phyloP scores from a whole-genome alignment of 2,888 invertebrate species.

The Oscheius myriophilus region DNA sequence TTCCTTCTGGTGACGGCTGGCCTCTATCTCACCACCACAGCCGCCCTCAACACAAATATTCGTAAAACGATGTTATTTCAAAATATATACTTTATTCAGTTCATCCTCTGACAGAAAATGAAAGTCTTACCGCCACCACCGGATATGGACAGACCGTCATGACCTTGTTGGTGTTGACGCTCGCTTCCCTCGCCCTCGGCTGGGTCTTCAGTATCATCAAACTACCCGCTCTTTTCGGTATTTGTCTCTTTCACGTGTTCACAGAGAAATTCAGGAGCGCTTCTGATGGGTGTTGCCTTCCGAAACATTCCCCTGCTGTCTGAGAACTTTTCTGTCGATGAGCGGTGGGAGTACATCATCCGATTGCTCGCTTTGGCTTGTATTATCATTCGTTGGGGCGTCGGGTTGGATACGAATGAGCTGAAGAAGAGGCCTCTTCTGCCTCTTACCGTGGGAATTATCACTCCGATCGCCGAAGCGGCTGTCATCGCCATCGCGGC shows the following conservation, averaged over 20 bases:
- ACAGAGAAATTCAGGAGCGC: constrained; percentile 12
- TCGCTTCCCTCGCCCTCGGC: constrained; percentile 31
- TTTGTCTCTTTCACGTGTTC: neutral
- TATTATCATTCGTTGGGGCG: constrained; percentile 31
- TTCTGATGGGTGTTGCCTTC: constrained; percentile 30
- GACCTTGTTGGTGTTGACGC: constrained; percentile 16
- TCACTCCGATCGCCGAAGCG: constrained; percentile 23
- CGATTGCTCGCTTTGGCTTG: constrained; percentile 24
- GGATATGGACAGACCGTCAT: constrained; percentile 18
- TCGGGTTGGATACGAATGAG: constrained; percentile 22
- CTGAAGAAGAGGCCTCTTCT: constrained; percentile 22
- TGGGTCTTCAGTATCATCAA: constrained; percentile 29
- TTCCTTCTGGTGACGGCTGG: constrained; percentile 13
- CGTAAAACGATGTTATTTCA: neutral
- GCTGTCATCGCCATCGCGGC: constrained; percentile 23
- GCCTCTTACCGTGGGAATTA: constrained; percentile 23
- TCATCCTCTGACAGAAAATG: constrained; percentile 22
- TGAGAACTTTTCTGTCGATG: constrained; percentile 25
- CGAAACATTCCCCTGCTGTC: constrained; percentile 29
- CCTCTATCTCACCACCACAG: constrained; percentile 13
- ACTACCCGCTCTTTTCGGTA: constrained; percentile 29
- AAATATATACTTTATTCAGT: constrained; percentile 8
- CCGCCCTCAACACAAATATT: constrained; percentile 18
- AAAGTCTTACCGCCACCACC: neutral
- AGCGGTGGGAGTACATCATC: constrained; percentile 22